Evolutionary conservation across 64 coral and sea anemone species (phyloP).

Genomic region (Montipora efflorescens): DNA sequence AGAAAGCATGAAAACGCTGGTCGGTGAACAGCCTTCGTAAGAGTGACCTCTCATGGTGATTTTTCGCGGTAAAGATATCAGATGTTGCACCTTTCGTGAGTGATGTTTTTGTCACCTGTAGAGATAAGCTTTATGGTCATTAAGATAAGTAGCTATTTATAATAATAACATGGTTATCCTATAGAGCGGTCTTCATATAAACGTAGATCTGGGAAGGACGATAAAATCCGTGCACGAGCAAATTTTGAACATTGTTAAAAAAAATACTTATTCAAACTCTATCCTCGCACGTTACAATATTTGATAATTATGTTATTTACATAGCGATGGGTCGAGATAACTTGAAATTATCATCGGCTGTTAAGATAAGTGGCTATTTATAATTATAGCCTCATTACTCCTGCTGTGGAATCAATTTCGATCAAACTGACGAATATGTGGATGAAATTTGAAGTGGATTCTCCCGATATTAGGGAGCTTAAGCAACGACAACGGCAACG

Average conservation of each 20-base stretch:
- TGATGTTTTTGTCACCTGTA: neutral
- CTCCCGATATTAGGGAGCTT: neutral
- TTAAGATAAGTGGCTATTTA: neutral
- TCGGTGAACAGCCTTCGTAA: neutral
- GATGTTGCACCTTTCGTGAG: neutral
- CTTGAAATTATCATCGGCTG: neutral
- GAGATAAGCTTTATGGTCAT: neutral
- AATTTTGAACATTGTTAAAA: neutral
- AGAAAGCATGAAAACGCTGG: no score
- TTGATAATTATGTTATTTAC: neutral
- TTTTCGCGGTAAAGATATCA: neutral
- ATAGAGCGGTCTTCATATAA: neutral
- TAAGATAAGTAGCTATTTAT: slow-evolving; percentile 5
- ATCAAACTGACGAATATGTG: neutral
- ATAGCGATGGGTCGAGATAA: neutral
- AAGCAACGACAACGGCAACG: no score
- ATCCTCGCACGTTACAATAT: neutral
- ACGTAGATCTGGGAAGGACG: neutral
- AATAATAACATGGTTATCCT: neutral
- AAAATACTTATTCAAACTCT: neutral
- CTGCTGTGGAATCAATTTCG: neutral
- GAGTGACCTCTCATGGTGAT: neutral
- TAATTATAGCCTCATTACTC: slow-evolving; percentile 3
- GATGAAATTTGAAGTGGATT: neutral
- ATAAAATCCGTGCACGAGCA: neutral